Percentiles rank a stretch among this genome's conserved stretches.
phyloP scores from a whole-genome alignment of 2,888 invertebrate species.

The Silvanus unidentatus region DNA sequence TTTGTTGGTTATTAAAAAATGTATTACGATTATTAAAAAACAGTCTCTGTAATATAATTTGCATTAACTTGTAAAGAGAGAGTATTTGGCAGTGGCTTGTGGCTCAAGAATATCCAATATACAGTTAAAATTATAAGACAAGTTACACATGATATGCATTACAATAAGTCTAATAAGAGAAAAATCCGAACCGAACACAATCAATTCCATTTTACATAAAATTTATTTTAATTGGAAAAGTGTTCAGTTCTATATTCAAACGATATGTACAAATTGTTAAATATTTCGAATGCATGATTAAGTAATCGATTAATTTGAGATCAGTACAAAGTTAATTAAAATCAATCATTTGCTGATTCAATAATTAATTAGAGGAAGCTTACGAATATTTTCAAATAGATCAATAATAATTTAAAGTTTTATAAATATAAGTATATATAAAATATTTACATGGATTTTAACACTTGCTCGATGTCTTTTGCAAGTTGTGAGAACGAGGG shows the following conservation, averaged over 20 bases:
- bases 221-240: too few species aligned
- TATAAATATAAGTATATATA: constrained; percentile 6
- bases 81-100: constrained; percentile 42
- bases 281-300: background rate
- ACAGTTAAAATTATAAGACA: constrained; percentile 28
- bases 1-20: background rate
- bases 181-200: constrained; percentile 10
- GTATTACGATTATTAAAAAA: constrained; percentile 1
- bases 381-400: constrained; percentile 25
- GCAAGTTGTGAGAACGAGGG: constrained; percentile 62
- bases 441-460: constrained; percentile 43
- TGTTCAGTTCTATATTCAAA: constrained; percentile 20
- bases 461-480: constrained; percentile 48
- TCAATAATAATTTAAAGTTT: constrained; percentile 10
- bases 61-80: constrained; percentile 15
- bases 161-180: constrained; percentile 21
- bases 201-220: too few species aligned
- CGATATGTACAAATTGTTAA: constrained; percentile 35
- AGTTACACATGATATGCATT: constrained; percentile 31
- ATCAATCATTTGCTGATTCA: background rate
- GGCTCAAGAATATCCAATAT: constrained; percentile 39
- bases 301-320: constrained; percentile 20
- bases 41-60: constrained; percentile 8
- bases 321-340: constrained; percentile 14
- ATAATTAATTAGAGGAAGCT: constrained; percentile 30